Evolutionary conservation across 2,113 vertebrate genomes (phyloP).

Genomic region (Balaenoptera acutorostrata): DNA sequence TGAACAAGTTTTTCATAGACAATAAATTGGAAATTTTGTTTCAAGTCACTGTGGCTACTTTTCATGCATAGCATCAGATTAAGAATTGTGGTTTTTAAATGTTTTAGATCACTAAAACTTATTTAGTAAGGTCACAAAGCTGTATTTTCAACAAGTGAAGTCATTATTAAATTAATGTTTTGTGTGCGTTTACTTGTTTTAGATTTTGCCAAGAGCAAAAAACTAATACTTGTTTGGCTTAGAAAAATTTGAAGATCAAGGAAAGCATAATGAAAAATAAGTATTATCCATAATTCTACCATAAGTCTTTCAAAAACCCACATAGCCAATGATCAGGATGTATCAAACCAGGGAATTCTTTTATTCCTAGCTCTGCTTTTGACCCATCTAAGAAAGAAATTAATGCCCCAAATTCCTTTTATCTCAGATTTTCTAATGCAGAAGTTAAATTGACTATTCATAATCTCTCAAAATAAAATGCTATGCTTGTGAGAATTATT

Average conservation of each 20-base stretch:
- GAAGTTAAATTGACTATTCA: not conserved
- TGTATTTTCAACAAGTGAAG: not conserved
- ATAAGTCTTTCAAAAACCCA: not conserved
- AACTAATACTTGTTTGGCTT: not conserved
- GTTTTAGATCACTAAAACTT: not conserved
- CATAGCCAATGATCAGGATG: not conserved
- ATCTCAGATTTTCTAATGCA: not conserved
- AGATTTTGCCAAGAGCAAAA: not conserved
- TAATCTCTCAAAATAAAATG: not conserved
- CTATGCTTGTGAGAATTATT: not conserved
- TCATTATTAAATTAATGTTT: not conserved
- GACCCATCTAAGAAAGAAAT: not conserved
- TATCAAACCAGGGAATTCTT: not conserved
- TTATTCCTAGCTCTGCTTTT: not conserved
- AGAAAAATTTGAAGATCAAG: not conserved
- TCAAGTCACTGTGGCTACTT: not conserved
- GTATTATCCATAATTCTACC: not conserved
- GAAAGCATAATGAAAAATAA: not conserved
- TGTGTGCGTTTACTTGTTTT: not conserved
- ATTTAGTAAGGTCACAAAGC: not conserved
- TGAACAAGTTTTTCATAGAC: not conserved
- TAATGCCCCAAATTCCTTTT: not conserved
- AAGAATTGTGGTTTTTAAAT: constrained; percentile 1
- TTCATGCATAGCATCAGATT: not conserved
- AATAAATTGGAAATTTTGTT: not conserved